Base-by-base conservation (phyloP, 2,113 vertebrate genomes). In the Malurus melanocephalus region DNA sequence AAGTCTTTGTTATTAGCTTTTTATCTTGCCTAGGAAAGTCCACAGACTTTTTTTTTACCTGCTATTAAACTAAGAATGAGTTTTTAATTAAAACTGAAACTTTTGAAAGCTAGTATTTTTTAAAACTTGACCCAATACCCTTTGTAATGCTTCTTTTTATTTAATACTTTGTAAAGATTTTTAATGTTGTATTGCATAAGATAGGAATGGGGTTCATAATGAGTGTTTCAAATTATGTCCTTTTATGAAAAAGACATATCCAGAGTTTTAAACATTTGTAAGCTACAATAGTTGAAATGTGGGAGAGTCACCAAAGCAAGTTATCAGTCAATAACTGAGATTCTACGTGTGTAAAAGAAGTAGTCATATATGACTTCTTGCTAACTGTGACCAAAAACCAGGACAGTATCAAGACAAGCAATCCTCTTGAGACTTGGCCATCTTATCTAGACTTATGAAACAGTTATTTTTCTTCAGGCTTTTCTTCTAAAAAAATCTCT, bases 401-500 rank as follows among this genome's bases (percentile, higher is more conserved):
- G 13, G 48, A 45, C 3, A 22, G 3, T 55, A 69, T 55, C 35
- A 67, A 76, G 83, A 59, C 16, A 73, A 82, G 10, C 38, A 87
- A 61, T 38, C 12, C 10, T 51, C 22, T 46, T 4, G 4, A 76
- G 48, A 82, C 12, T 12, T 77, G 35, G 18, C 59, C 88, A 57
- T 40, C 23, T 69, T 87, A 32, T 62, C 59, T 85, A 85, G 49
- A 51, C 24, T 76, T 43, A 79, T 81, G 11, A 91, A 91, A 64
- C 17, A 35, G 6, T 74, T 46, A 1, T 55, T 88, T 79, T 82
- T 87, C 49, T 92, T 46, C 61, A 85, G 53, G 20, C 16, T 80
- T 89, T 92, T 85, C 59, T 88, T 88, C 80, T 94, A 81, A 93
- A 93, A 74, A 85, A 28, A 53, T 84, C 42, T 95, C 93, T 94